phyloP scores from a whole-genome alignment of 2,113 vertebrate species.

The Periophthalmodon schlosseri region DNA sequence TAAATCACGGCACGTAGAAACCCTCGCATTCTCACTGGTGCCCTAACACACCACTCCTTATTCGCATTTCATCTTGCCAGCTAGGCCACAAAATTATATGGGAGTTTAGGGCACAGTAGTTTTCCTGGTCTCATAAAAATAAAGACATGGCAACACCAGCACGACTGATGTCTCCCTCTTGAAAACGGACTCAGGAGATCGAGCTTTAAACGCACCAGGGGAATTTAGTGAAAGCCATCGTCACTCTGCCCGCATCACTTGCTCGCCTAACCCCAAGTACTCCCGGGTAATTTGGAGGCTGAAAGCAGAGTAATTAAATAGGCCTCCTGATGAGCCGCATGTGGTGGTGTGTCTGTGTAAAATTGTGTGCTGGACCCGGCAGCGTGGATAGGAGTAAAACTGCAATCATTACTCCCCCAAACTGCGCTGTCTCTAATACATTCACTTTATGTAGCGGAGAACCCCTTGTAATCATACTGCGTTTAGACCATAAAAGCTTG shows the following conservation, averaged over 20 bases:
- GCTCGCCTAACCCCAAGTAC: slow-evolving; percentile 64
- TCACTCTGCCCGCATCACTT: slow-evolving; percentile 57
- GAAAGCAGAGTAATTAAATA: slow-evolving; percentile 77
- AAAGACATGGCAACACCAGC: slow-evolving; percentile 28
- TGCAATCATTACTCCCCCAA: slow-evolving; percentile 50
- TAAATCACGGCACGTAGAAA: slow-evolving; percentile 59
- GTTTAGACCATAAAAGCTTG: slow-evolving; percentile 4
- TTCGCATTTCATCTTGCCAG: slow-evolving; percentile 25
- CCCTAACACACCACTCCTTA: slow-evolving; percentile 9
- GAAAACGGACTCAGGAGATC: slow-evolving; percentile 56
- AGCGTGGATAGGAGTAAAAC: slow-evolving; percentile 36
- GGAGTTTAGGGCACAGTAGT: slow-evolving; percentile 11
- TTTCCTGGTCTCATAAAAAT: slow-evolving; percentile 27
- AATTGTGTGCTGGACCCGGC: slow-evolving; percentile 15
- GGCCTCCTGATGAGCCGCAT: slow-evolving; percentile 60
- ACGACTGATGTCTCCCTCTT: slow-evolving; percentile 36
- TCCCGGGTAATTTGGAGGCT: slow-evolving; percentile 67
- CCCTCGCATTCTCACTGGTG: slow-evolving; percentile 23
- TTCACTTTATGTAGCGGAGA: slow-evolving; percentile 29
- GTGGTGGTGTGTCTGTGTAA: slow-evolving; percentile 47
- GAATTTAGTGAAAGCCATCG: slow-evolving; percentile 66
- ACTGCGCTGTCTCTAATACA: slow-evolving; percentile 25
- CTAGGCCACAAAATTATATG: slow-evolving; percentile 34
- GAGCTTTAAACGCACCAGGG: slow-evolving; percentile 59
- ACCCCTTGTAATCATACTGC: slow-evolving; percentile 6